Percentiles rank a stretch among this genome's conserved stretches.
phyloP scores from a whole-genome alignment of 2,888 invertebrate genomes.

The Heteromyza rotundicornis region DNA sequence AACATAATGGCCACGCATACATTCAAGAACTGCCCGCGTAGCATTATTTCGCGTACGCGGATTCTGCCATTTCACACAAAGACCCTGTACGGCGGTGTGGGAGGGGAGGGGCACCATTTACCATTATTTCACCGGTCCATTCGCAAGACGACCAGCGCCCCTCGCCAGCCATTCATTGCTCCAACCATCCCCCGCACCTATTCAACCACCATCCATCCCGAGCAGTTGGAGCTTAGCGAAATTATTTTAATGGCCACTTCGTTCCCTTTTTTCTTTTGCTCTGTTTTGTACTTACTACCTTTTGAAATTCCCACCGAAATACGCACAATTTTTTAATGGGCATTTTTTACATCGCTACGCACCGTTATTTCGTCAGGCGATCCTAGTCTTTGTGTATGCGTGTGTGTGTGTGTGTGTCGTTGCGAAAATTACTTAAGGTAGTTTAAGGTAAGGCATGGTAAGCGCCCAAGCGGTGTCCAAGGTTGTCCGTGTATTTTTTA shows the following conservation, averaged over 20 bases:
- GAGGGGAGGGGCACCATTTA: background rate
- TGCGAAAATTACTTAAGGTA: background rate
- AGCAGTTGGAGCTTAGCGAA: conserved; percentile 31
- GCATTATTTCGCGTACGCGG: background rate
- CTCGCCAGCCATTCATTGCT: background rate
- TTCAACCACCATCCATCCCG: background rate
- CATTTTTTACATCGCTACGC: conserved; percentile 20
- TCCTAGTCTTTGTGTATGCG: background rate
- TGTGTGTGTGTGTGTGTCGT: background rate
- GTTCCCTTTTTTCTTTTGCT: conserved; percentile 28
- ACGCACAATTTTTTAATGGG: conserved; percentile 40
- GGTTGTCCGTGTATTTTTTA: conserved; percentile 1
- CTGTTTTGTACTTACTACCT: background rate
- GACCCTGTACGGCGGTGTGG: background rate
- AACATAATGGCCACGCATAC: conserved; percentile 18
- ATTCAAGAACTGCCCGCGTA: background rate
- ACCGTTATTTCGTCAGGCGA: background rate
- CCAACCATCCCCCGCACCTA: background rate
- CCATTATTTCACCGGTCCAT: background rate
- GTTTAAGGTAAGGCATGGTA: conserved; percentile 3
- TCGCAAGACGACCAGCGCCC: background rate
- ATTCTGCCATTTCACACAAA: background rate
- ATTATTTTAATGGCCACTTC: conserved; percentile 52
- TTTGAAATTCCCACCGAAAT: conserved; percentile 27
- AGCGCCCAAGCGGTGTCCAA: background rate